Evolutionary conservation across 2,113 vertebrate genomes (phyloP), one percentile per base, ranked within the genome.

Genomic region (Mus spicilegus): DNA sequence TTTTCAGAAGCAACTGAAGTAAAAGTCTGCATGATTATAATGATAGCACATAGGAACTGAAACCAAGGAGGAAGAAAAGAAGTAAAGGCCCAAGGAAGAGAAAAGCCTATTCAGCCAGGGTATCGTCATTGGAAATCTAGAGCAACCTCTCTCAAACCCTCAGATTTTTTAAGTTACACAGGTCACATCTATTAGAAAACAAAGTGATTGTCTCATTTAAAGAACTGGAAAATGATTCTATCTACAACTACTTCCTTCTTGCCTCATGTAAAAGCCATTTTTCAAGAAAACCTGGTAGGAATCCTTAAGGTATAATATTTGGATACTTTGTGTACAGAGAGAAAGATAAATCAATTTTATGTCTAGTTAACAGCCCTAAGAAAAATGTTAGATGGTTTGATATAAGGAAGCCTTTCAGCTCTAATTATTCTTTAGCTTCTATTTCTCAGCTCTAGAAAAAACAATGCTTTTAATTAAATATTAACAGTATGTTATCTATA

Each of bases 181-280:
- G n/a, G 69, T 87, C 85, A 93, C n/a, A 93, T 82, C 24, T 46
- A 14, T 91, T 67, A 90, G 73, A 87, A 96, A 95, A 96, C 72
- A 93, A 89, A 93, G 94, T 70, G 90, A 97, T 78, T 95, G 88
- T 95, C 95, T 93, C 63, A 80, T 80, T 95, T 90, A 54, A 95
- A 97, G 39, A 93, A 72, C 78, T 90, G 89, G 39, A 69, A 93
- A 95, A 81, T 85, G 33, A 90, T 85, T 92, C 85, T 67, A 85
- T 88, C 85, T 61, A 85, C 72, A 96, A 87, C n/a, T 90, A 87
- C 33, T 92, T 97, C 39, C n/a, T 94, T 93, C 63, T 76, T 92
- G 86, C 56, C 42, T 93, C 65, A 82, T 17, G 28, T 89, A 92
- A 58, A 91, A 90, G 46, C 65, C 89, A 61, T 26, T 81, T 97